Conservation (phyloP, 2,888 invertebrate species). For the Griposia aprilina region DNA sequence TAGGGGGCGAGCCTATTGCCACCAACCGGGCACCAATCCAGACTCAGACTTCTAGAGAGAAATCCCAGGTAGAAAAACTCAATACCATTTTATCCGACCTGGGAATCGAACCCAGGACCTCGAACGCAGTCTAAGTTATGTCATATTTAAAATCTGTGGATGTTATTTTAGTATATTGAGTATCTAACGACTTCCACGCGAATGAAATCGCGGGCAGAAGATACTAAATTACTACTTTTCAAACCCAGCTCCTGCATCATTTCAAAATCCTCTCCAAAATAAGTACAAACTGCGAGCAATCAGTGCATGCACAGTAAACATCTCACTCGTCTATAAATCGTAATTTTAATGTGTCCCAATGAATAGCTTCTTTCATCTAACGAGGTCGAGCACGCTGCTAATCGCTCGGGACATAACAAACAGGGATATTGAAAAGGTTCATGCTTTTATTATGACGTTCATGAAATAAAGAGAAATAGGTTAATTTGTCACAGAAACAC, state of each 20-base stretch:
- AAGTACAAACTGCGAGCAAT: slow-evolving; percentile 36
- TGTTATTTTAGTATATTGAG: no score
- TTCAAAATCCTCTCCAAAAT: slow-evolving; percentile 8
- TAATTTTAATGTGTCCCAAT: slow-evolving; percentile 64
- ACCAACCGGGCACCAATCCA: background rate
- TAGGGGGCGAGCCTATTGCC: background rate
- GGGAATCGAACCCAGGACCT: background rate
- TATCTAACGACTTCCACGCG: no score
- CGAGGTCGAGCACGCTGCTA: slow-evolving; percentile 65
- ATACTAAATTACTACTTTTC: background rate
- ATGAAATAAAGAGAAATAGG: background rate
- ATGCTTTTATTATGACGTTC: background rate
- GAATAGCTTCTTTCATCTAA: slow-evolving; percentile 68
- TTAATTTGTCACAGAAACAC: no score
- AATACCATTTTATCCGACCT: background rate
- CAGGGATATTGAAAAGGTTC: slow-evolving; percentile 24
- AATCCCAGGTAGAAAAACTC: background rate
- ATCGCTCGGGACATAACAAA: slow-evolving; percentile 40
- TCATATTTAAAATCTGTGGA: background rate
- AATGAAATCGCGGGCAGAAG: no score
- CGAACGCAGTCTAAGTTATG: background rate
- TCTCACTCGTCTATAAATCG: slow-evolving; percentile 57
- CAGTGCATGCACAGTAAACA: slow-evolving; percentile 45
- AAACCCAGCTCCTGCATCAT: background rate
- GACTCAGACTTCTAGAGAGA: no score